Evolutionary conservation across 2,888 invertebrate genomes (phyloP), one percentile per base, ranked within the genome.

Genomic region (Gastrophysa polygoni): DNA sequence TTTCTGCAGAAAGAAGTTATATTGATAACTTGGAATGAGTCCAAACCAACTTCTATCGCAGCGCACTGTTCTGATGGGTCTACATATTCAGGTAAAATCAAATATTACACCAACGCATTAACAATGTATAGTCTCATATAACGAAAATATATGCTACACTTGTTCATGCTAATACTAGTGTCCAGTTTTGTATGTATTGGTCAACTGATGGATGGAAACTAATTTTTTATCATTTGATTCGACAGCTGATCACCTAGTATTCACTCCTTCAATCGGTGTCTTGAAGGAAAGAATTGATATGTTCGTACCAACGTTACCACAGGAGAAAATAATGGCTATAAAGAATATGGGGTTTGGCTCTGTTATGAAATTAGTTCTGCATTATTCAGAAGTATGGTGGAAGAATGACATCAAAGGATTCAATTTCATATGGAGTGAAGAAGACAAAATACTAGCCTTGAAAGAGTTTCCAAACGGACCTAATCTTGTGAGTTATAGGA

Each of bases 171-270:
- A n/a, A n/a, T n/a, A n/a, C n/a, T n/a, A n/a, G n/a, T n/a, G n/a
- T n/a, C n/a, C n/a, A n/a, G n/a, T n/a, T n/a, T n/a, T n/a, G n/a
- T n/a, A n/a, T n/a, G n/a, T n/a, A n/a, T n/a, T n/a, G n/a, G n/a
- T n/a, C n/a, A n/a, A n/a, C n/a, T n/a, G n/a, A n/a, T n/a, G n/a
- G n/a, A n/a, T n/a, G n/a, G n/a, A n/a, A n/a, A n/a, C n/a, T n/a
- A 24, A 24, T 24, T 5, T 24, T 24, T 24, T 24, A 7, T 24
- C n/a, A n/a, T n/a, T n/a, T n/a, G n/a, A 24, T 38, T 38, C 14
- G 38, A 38, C 38, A 20, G 87, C 88, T 0, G 85, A 86, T 66
- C 86, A 86, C 69, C 87, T 88, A 0, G 86, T 91, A 14, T 81
- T 89, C 1, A 90, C 91, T 0, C 67, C 72, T 2, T 73, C 75